Conservation (phyloP, 2,888 invertebrate genomes). For the Eupelmus urozonus region DNA sequence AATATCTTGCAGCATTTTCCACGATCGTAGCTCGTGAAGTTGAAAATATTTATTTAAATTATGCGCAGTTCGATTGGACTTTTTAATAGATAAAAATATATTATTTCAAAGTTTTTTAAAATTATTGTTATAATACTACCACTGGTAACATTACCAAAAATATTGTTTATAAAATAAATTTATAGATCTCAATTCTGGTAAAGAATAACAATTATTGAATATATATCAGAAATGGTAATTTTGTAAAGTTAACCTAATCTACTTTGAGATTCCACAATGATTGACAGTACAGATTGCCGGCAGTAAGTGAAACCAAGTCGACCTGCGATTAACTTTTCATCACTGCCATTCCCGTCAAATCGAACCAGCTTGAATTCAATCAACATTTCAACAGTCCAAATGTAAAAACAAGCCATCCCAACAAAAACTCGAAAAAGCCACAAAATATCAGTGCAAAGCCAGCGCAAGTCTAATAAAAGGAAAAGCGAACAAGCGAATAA, state of each 20-base stretch:
- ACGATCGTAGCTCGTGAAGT: too few species aligned
- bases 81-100: too few species aligned
- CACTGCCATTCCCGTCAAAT: background rate
- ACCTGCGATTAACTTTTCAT: background rate
- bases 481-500: constrained; percentile 15
- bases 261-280: too few species aligned
- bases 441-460: constrained; percentile 23
- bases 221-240: too few species aligned
- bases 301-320: background rate
- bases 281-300: background rate
- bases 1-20: background rate
- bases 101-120: too few species aligned
- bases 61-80: too few species aligned
- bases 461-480: background rate
- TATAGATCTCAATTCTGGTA: too few species aligned
- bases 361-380: background rate
- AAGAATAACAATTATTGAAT: too few species aligned
- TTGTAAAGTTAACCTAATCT: too few species aligned
- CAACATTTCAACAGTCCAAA: background rate
- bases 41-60: too few species aligned
- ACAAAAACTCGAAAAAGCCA: background rate
- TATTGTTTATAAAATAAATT: background rate
- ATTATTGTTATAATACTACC: too few species aligned
- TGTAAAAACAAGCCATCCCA: too few species aligned
- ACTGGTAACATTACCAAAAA: constrained; percentile 17